phyloP scores from a whole-genome alignment of 2,797 vertebrate species.

The Staurois parvus region DNA sequence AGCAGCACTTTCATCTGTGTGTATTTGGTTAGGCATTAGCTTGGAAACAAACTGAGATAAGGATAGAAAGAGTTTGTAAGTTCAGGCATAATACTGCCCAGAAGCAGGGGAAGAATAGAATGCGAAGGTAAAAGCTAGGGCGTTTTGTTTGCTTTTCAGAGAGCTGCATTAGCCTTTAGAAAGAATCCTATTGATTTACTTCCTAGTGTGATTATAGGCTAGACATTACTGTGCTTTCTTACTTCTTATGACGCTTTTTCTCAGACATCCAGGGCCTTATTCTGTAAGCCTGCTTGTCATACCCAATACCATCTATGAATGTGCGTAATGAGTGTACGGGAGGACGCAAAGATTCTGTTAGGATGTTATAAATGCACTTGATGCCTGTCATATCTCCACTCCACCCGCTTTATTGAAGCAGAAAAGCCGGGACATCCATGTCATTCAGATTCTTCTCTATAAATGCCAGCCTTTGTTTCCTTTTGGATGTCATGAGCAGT shows the following conservation, averaged over 20 bases:
- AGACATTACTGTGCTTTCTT: conserved; percentile 53
- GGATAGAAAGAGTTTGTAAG: conserved; percentile 13
- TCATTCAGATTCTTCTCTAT: conserved; percentile 10
- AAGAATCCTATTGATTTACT: conserved; percentile 54
- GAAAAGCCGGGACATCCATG: conserved; percentile 36
- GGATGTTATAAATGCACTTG: conserved; percentile 28
- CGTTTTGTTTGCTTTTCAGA: conserved; percentile 25
- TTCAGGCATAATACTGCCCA: conserved; percentile 12
- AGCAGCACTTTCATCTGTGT: conserved; percentile 36
- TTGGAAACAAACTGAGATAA: conserved; percentile 20
- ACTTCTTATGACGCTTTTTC: conserved; percentile 46
- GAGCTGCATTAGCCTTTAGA: conserved; percentile 44
- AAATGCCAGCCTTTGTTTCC: conserved; percentile 16
- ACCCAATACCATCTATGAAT: conserved; percentile 18
- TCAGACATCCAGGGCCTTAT: conserved; percentile 30
- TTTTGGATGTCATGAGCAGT: conserved; percentile 13
- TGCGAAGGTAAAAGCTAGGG: conserved; percentile 14
- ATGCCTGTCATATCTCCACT: conserved; percentile 31
- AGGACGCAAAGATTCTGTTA: neutral
- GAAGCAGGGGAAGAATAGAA: conserved; percentile 10
- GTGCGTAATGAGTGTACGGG: conserved; percentile 20
- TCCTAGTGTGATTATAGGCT: conserved; percentile 44
- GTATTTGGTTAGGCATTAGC: conserved; percentile 38
- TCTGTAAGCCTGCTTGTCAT: conserved; percentile 31
- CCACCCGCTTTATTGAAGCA: conserved; percentile 29